Base-by-base conservation (phyloP, 2,888 invertebrate genomes). In the Dysmachus trigonus region DNA sequence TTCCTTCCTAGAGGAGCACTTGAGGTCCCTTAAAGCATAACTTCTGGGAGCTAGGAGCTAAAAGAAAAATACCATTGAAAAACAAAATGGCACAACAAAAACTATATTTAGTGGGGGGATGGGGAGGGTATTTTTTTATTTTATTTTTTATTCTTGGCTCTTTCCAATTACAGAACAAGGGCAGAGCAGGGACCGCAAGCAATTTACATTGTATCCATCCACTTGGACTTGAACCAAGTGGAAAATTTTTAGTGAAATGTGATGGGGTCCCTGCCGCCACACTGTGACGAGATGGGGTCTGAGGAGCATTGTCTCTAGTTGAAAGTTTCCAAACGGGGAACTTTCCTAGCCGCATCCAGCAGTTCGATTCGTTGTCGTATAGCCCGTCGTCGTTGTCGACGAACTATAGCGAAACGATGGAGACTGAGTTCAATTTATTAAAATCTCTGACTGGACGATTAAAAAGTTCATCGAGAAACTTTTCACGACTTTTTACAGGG, bases 391-490 rank as follows among this genome's bases (percentile, higher is more conserved):
- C 62, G 62, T 62, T 47, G 47, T 47, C 47, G 77, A 30, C 77
- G 18, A 76, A 77, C 77, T 77, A 77, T 77, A n/a, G 47, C 10
- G 30, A 77, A 77, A 47, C 77, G 77, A 77, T 77, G 41, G 77
- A 76, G 76, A 38, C 35, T 18, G 76, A 77, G 77, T 41, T 77
- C 77, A 77, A 77, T 77, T 77, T 77, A 77, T 77, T 77, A 77
- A 77, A 77, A 77, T 77, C 47, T 77, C 77, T 77, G 77, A 51
- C 77, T 77, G 77, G 77, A 38, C 77, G 77, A 77, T 77, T 77
- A 77, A 77, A 77, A 77, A 77, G 77, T 77, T 77, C 77, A 77
- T 77, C 47, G 47, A 77, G 30, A 13, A 77, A 77, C 38, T 77
- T n/a, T 77, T 77, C 27, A 27, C 27, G 41, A 47, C 41, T 30